Conservation (phyloP, 2,797 vertebrate genomes). For the Falco concolor region DNA sequence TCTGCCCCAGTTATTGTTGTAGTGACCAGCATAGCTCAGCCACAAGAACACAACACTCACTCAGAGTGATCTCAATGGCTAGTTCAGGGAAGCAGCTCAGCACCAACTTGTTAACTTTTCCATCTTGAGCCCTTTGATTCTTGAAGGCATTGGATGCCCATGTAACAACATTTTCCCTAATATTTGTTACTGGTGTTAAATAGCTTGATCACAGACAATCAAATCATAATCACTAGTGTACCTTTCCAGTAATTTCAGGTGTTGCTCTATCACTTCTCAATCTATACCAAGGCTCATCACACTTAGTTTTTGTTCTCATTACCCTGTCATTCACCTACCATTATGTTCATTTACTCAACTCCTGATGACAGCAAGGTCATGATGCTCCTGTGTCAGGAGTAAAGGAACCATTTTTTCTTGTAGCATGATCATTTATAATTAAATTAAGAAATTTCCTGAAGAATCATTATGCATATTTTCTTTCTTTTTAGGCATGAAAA, state of each 20-base stretch:
- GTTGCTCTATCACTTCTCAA: neutral
- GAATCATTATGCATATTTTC: neutral
- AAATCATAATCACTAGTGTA: neutral
- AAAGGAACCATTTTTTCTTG: neutral
- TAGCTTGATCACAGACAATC: neutral
- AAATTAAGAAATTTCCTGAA: neutral
- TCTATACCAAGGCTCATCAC: neutral
- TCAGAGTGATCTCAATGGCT: neutral
- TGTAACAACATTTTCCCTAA: neutral
- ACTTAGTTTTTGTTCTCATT: neutral
- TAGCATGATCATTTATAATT: neutral
- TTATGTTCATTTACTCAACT: neutral
- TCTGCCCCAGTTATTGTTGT: neutral
- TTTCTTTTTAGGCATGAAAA: neutral
- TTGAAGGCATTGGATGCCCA: neutral
- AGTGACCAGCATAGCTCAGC: neutral
- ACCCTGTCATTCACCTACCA: neutral
- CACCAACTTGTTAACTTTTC: neutral
- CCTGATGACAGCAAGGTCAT: neutral
- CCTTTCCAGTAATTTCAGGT: neutral
- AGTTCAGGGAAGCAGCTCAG: neutral
- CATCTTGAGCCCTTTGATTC: neutral
- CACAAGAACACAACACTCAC: accelerated
- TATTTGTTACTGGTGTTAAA: neutral
- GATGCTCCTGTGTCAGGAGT: neutral